These are phyloP conservation scores for Eutolmus rufibarbis DNA, from an alignment of 2,888 invertebrate genomes.

Conservation along the genomic window DNA sequence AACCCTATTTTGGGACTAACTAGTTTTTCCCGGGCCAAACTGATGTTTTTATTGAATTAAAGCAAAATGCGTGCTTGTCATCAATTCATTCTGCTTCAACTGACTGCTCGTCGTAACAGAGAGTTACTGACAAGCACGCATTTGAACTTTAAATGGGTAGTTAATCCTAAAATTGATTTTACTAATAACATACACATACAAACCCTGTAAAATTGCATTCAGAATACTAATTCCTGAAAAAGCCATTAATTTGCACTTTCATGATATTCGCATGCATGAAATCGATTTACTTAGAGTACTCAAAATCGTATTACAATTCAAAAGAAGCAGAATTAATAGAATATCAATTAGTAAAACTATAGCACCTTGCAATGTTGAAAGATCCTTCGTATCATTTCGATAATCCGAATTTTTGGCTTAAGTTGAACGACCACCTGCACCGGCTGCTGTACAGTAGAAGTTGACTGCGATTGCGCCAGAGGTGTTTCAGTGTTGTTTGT, in stretches of 20 bases:
- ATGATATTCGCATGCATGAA: background rate
- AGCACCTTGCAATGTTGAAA: conserved; percentile 54
- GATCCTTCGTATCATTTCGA: conserved; percentile 54
- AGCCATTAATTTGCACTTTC: background rate
- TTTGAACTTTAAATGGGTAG: background rate
- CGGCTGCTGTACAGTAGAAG: conserved; percentile 40
- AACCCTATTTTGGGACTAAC: background rate
- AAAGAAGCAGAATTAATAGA: background rate
- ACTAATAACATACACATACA: background rate
- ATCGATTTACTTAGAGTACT: background rate
- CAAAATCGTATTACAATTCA: background rate
- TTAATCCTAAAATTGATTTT: background rate
- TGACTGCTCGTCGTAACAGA: background rate
- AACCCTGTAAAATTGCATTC: background rate
- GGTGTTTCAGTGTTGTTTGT: background rate
- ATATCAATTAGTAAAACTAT: background rate
- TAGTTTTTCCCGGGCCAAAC: background rate
- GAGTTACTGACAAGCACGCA: background rate
- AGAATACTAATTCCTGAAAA: background rate
- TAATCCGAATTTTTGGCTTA: conserved; percentile 55
- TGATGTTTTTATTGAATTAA: background rate
- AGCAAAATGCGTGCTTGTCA: background rate
- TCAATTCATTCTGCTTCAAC: background rate
- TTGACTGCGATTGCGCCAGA: background rate
- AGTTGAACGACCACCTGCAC: conserved; percentile 50